Evolutionary conservation across 2,888 invertebrate genomes (phyloP), one percentile per base, ranked within the genome.

Genomic region (Pheosia tremula): DNA sequence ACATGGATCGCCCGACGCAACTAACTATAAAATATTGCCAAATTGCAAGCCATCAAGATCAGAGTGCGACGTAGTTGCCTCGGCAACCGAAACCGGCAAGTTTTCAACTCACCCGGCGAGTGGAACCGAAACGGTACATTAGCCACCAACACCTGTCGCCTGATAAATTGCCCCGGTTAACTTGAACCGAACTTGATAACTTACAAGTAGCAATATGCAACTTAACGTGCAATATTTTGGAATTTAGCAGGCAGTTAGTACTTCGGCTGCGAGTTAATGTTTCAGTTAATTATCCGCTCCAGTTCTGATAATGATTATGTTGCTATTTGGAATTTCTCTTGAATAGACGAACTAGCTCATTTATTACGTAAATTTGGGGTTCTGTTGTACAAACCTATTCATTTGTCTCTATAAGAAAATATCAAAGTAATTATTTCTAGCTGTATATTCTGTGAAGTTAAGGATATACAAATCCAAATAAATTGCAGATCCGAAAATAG

Each of bases 121-220:
- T 13, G 61, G 58, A 74, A 74, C 63, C 67, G 61, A 49, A 59
- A 50, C 66, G 64, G 56, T 75, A 74, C 68, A 79, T 75, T 80
- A 78, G 72, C 77, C 67, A 56, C 67, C 56, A 72, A 75, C 80
- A 81, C 80, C 79, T 81, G 80, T 74, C 77, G 63, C 66, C 64
- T 73, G 74, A 79, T 79, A 72, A 74, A 80, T 80, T 79, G 73
- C 68, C 67, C 69, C 67, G 69, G 67, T 69, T 69, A 71, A 77
- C 77, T 78, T 77, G 71, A 62, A 71, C 69, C 60, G 57, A 65
- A 74, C 75, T 74, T 72, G 59, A 61, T 58, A 69, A 71, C 75
- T 72, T 74, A 45, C 36, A 53, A 36, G 37, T 53, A 37, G 53
- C 37, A 37, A 36, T 53, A 53, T 53, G 53, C 37, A 53, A 53